These are phyloP conservation scores for Ctenochaetus hawaiiensis DNA, from an alignment of 2,797 vertebrate species.

Conservation along the genomic window DNA sequence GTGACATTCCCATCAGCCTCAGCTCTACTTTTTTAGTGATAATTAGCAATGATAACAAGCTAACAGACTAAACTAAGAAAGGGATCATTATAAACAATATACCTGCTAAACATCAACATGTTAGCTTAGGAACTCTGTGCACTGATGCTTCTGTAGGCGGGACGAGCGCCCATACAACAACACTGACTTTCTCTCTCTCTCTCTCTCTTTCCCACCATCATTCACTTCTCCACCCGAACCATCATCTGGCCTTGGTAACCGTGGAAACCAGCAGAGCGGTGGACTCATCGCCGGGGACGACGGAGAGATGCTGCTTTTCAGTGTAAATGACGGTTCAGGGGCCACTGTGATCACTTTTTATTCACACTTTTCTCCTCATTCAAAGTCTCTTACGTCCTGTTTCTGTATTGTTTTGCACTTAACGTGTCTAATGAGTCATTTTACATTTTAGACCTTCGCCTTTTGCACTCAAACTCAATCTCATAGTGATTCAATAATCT, in stretches of 20 bases:
- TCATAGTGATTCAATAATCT: too few relatives aligned
- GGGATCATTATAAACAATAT: too few relatives aligned
- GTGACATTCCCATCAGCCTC: too few relatives aligned
- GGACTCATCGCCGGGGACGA: slow-evolving; percentile 21
- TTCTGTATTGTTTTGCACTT: not conserved
- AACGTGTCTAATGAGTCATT: not conserved
- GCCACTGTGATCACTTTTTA: not conserved
- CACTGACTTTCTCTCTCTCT: not conserved
- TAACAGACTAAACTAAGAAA: too few relatives aligned
- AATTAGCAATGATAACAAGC: too few relatives aligned
- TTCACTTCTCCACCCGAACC: slow-evolving; percentile 39
- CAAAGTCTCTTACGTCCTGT: not conserved
- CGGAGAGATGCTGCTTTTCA: not conserved
- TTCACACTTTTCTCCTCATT: not conserved
- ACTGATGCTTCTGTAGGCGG: not conserved
- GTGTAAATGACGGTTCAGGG: not conserved
- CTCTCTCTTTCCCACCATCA: not conserved
- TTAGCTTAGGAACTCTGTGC: too few relatives aligned
- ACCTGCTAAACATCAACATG: too few relatives aligned
- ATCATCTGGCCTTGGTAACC: slow-evolving; percentile 70
- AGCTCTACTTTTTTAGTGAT: too few relatives aligned
- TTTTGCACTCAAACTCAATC: too few relatives aligned
- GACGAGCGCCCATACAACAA: not conserved
- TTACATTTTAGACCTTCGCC: too few relatives aligned
- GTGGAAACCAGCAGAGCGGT: slow-evolving; percentile 54